Evolutionary conservation across 1,140 invertebrate species (phyloP).

Genomic region (Bombus soroeensis): DNA sequence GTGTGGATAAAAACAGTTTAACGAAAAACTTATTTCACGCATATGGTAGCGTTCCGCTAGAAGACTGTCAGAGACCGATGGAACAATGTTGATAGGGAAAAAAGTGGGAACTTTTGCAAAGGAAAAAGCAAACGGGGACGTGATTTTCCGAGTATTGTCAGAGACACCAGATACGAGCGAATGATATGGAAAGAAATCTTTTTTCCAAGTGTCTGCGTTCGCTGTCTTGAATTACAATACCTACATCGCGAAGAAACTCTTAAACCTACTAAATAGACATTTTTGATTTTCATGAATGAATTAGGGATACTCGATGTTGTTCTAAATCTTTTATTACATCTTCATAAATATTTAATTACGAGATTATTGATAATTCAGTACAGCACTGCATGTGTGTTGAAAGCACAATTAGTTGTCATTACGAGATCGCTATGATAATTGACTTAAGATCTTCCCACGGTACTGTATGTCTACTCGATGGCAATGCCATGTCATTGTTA

Average conservation of each 20-base stretch:
- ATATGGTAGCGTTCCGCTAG: not conserved
- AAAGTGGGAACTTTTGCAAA: not conserved
- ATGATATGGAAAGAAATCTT: slow-evolving; percentile 8
- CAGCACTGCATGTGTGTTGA: too few relatives aligned
- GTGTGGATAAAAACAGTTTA: not conserved
- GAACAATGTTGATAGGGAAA: not conserved
- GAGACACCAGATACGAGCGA: not conserved
- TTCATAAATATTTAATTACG: too few relatives aligned
- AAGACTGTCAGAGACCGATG: not conserved
- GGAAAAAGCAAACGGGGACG: not conserved
- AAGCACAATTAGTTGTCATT: not conserved
- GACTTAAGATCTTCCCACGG: not conserved
- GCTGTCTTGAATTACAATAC: too few relatives aligned
- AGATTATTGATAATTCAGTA: too few relatives aligned
- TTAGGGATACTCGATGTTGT: too few relatives aligned
- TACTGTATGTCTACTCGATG: not conserved
- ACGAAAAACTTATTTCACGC: not conserved
- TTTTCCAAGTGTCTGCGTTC: too few relatives aligned
- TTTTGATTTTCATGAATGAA: too few relatives aligned
- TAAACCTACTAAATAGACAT: too few relatives aligned
- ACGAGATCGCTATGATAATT: not conserved
- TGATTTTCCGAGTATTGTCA: slow-evolving; percentile 12
- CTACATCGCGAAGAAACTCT: not conserved
- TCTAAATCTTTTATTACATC: too few relatives aligned
- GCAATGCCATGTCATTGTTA: not conserved